Evolutionary conservation across 2,113 vertebrate genomes (phyloP).

Genomic region (Trachemys scripta): DNA sequence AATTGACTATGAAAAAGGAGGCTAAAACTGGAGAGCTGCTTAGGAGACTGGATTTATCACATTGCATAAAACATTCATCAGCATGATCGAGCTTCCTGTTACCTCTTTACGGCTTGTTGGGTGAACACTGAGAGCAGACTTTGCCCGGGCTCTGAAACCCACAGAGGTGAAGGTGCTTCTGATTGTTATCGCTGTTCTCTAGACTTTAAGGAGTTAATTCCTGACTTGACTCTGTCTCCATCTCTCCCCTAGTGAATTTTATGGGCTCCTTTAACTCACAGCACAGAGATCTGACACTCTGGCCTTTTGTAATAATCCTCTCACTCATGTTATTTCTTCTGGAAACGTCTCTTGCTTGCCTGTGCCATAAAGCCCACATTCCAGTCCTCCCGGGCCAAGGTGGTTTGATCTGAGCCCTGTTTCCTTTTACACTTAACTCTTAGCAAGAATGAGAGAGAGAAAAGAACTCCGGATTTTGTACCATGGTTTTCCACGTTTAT

Average conservation of each 20-base stretch:
- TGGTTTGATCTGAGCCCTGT: neutral
- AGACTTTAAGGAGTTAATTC: slow-evolving; percentile 64
- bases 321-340: slow-evolving; percentile 55
- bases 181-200: slow-evolving; percentile 10
- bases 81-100: slow-evolving; percentile 11
- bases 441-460: neutral
- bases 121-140: slow-evolving; percentile 23
- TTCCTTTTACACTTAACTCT: neutral
- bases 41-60: slow-evolving; percentile 41
- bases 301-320: slow-evolving; percentile 60
- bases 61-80: slow-evolving; percentile 36
- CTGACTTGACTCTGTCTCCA: slow-evolving; percentile 42
- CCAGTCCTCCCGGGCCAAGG: neutral
- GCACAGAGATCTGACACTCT: slow-evolving; percentile 50
- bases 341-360: slow-evolving; percentile 37
- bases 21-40: neutral
- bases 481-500: neutral
- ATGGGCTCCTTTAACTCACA: slow-evolving; percentile 67
- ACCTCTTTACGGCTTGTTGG: slow-evolving; percentile 48
- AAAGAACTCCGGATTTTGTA: neutral
- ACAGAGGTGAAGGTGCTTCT: neutral
- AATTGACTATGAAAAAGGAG: neutral
- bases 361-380: slow-evolving; percentile 29
- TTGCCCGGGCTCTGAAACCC: slow-evolving; percentile 44
- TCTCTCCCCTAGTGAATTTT: slow-evolving; percentile 52